phyloP scores from a whole-genome alignment of 2,797 vertebrate genomes.

The Hemitrygon akajei region DNA sequence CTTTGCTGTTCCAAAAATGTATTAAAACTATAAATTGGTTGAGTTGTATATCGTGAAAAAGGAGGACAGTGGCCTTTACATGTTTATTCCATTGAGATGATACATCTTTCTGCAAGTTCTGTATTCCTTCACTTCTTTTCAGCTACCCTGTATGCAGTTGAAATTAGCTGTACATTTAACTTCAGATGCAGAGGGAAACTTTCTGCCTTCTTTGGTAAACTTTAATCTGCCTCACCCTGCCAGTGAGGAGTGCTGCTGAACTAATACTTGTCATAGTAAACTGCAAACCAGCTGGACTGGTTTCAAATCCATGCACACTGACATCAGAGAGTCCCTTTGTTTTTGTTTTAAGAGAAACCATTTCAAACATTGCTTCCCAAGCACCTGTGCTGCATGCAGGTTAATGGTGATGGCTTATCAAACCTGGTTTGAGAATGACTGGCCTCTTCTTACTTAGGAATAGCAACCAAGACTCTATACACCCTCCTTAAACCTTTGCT shows the following conservation, averaged over 20 bases:
- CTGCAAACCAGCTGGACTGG: conserved; percentile 11
- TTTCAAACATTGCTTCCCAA: neutral
- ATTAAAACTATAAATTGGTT: neutral
- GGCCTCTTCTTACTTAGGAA: neutral
- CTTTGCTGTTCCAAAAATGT: conserved; percentile 2
- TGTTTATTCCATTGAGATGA: neutral
- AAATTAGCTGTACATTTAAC: neutral
- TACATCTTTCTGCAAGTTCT: neutral
- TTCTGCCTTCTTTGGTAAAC: neutral
- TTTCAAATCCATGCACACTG: neutral
- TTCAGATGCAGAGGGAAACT: neutral
- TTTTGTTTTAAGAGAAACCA: neutral
- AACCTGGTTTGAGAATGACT: neutral
- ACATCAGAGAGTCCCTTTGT: neutral
- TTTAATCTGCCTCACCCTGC: neutral
- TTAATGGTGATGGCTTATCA: neutral
- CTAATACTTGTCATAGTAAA: neutral
- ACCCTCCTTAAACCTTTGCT: neutral
- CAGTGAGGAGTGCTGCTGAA: neutral
- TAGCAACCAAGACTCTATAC: neutral
- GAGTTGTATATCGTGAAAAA: neutral
- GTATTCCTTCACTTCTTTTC: neutral
- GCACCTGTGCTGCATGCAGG: neutral
- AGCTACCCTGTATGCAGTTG: neutral
- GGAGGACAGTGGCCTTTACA: neutral